phyloP scores from a whole-genome alignment of 2,797 vertebrate species.

The Borostomias antarcticus region DNA sequence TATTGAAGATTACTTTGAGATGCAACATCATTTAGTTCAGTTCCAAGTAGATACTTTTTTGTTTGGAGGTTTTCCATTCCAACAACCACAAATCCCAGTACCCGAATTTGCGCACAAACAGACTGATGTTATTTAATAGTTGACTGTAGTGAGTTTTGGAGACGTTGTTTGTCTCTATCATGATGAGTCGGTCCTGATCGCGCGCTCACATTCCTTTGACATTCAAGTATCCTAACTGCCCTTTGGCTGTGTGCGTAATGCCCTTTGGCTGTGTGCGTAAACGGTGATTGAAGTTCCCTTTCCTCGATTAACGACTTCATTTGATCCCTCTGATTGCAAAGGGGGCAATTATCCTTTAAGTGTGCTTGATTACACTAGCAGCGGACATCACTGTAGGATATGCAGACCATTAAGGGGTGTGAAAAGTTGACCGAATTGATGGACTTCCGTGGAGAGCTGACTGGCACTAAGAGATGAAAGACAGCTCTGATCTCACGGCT shows the following conservation, averaged over 20 bases:
- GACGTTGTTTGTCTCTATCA: too few species aligned
- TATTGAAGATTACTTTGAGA: too few species aligned
- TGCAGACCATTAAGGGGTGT: conserved; percentile 73
- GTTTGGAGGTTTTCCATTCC: too few species aligned
- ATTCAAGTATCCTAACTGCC: conserved; percentile 58
- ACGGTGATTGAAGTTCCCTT: conserved; percentile 70
- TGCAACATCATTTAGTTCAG: too few species aligned
- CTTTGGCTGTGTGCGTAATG: conserved; percentile 56
- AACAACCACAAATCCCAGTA: too few species aligned
- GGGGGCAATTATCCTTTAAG: conserved; percentile 72
- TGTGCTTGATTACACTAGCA: conserved; percentile 70
- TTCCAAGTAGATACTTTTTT: too few species aligned
- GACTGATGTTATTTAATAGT: too few species aligned
- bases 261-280: conserved; percentile 57
- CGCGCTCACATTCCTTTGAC: conserved; percentile 49
- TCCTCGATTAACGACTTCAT: conserved; percentile 75
- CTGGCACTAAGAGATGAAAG: conserved; percentile 79
- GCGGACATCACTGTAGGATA: conserved; percentile 75
- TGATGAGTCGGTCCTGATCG: neutral
- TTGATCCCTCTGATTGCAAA: conserved; percentile 74
- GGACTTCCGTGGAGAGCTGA: conserved; percentile 73
- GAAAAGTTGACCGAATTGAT: conserved; percentile 80
- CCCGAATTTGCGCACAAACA: too few species aligned
- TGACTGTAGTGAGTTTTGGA: conserved; percentile 58
- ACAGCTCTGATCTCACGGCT: conserved; percentile 56